Base-by-base conservation (phyloP, 2,888 invertebrate species). In the Cosmia pyralina region DNA sequence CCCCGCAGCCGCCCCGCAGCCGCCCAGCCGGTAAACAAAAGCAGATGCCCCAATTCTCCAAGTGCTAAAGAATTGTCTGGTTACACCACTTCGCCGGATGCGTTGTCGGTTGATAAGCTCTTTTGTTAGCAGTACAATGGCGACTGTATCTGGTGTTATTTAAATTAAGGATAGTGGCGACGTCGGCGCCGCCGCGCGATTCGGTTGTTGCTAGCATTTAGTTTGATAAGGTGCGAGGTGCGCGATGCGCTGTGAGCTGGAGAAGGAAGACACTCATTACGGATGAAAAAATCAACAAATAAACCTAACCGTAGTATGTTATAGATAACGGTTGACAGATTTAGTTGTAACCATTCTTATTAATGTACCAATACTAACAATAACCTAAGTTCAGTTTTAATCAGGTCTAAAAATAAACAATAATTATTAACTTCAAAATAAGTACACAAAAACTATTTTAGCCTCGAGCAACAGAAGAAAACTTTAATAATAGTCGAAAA, bases 21-120 rank as follows among this genome's bases (percentile, higher is more conserved):
- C 38, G 52, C 58, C 69, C 46, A 69, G 69, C 73, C 75, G 68
- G 66, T 83, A 87, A 90, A 91, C 89, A 90, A 91, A 91, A 90
- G 87, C 91, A 92, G 92, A 91, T 90, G 91, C 88, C 90, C 87
- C 91, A 90, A 92, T 92, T 90, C 85, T 83, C 81, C 87, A 87
- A 91, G 88, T 91, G 89, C 79, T 79, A 76, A 77, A 75, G 82
- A 79, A 85, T 84, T 82, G 85, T 83, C 75, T 80, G 84, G 84
- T 71, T 83, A 72, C 69, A 72, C 71, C 77, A 77, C 73, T 76
- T 76, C 75, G 63, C 73, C 48, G 79, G 82, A 77, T 85, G 83
- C 77, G 87, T 83, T 70, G 75, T 75, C 69, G 68, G 79, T 75
- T 80, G 84, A 83, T 85, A 85, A 83, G 86, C 72, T 68, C 80